phyloP scores from a whole-genome alignment of 2,888 invertebrate genomes.

The Spicauda simplicius region DNA sequence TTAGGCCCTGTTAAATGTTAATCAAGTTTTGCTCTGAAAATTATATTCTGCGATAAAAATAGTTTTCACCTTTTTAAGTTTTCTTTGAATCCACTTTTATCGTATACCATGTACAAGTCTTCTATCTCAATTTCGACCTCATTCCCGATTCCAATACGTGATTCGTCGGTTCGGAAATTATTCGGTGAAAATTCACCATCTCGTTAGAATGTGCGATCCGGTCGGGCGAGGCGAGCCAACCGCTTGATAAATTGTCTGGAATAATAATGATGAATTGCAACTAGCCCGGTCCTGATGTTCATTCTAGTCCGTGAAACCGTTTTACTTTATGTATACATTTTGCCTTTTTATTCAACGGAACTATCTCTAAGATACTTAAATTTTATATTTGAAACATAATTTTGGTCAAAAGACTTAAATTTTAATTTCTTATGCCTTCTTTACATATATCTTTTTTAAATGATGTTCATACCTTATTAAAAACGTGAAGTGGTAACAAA shows the following conservation, averaged over 20 bases:
- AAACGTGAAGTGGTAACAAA: too few species aligned
- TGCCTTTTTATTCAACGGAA: conserved; percentile 23
- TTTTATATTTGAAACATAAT: not conserved
- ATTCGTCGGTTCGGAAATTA: conserved; percentile 85
- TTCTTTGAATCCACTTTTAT: conserved; percentile 47
- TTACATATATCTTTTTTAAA: too few species aligned
- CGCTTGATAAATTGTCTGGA: conserved; percentile 85
- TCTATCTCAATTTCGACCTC: conserved; percentile 83
- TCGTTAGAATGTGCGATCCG: conserved; percentile 84
- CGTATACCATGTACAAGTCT: conserved; percentile 70
- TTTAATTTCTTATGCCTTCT: too few species aligned
- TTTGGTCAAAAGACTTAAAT: too few species aligned
- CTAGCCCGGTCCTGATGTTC: conserved; percentile 74
- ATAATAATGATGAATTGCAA: conserved; percentile 85
- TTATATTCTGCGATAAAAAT: not conserved
- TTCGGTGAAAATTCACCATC: conserved; percentile 85
- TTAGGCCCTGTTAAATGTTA: too few species aligned
- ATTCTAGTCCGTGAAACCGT: conserved; percentile 73
- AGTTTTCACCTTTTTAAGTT: conserved; percentile 7
- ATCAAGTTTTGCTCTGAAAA: not conserved
- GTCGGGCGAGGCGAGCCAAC: conserved; percentile 79
- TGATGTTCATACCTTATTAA: too few species aligned
- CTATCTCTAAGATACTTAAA: conserved; percentile 13
- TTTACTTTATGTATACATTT: conserved; percentile 47
- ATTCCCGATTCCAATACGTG: conserved; percentile 84